Evolutionary conservation across 1,140 invertebrate genomes (phyloP), one percentile per base, ranked within the genome.

Genomic region (Parapsyche elsis): DNA sequence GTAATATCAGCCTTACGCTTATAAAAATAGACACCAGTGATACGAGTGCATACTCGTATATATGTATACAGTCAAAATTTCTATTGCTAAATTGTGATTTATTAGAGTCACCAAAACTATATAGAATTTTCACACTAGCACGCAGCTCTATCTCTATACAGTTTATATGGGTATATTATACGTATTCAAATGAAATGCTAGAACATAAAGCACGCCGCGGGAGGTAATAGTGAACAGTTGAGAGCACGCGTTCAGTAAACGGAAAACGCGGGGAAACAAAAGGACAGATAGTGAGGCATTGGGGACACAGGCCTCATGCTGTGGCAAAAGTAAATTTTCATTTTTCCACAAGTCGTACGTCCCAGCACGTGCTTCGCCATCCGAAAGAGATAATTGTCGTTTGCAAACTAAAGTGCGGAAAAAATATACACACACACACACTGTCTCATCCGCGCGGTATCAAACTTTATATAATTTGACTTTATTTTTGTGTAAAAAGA

Each of bases 191-290:
- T 53, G 16, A 53, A 53, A 75, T 24, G 23, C 23, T 14, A 76
- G 73, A 14, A 57, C 71, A 73, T 73, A 73, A 73, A 73, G 19
- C 71, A 73, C 71, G 14, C 71, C 71, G 24, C 46, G 12, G 71
- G 71, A 46, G 71, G 71, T 46, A 73, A 73, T 73, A 73, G 71
- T 73, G 71, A 73, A 73, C 30, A 38, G 30, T 73, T 24, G 38
- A 53, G 71, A 24, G 71, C 14, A 12, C 24, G 71, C 71, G 38
- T 73, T 73, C 71, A 21, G 10, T 67, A 67, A 67, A 67, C 30
- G 38, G 71, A 46, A 46, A 73, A 19, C 71, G 38, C 71, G 5
- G 45, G 45, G 71, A 38, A 73, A 73, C 71, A 73, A 45, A 73
- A 23, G 71, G 45, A 73, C 38, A 73, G 23, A 73, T 73, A 67